Conservation (phyloP, 2,113 vertebrate genomes). For the Coracopsis vasa region DNA sequence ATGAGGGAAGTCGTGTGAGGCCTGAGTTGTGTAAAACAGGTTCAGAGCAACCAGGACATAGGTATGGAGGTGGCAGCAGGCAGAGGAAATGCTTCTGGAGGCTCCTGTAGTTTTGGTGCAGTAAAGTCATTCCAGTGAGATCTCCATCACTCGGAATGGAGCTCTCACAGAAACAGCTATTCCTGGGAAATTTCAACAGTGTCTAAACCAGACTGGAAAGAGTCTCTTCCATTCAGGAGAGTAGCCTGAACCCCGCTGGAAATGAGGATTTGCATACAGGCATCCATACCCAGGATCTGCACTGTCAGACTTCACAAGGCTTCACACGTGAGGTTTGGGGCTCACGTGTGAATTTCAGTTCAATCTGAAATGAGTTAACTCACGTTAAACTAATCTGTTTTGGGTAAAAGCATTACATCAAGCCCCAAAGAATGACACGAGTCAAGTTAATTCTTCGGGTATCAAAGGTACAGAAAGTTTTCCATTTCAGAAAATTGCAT, state of each 20-base stretch:
- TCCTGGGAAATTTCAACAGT: neutral
- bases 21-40: neutral
- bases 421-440: rapidly evolving
- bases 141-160: neutral
- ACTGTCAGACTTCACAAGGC: neutral
- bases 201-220: neutral
- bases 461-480: neutral
- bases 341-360: neutral
- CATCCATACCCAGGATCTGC: neutral
- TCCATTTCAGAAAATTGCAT: neutral
- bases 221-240: neutral
- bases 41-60: neutral
- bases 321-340: neutral
- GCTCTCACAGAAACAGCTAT: neutral
- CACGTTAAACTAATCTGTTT: neutral
- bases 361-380: neutral
- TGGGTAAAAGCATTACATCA: neutral
- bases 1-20: neutral
- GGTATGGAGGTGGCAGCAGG: neutral
- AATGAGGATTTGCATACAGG: neutral
- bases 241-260: neutral
- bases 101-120: neutral
- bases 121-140: neutral
- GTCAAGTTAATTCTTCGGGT: neutral
- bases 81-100: neutral